A percentile compares a stretch with the other conserved stretches of the same genome.
phyloP scores from a whole-genome alignment of 2,113 vertebrate genomes.

The Rhizomys pruinosus region DNA sequence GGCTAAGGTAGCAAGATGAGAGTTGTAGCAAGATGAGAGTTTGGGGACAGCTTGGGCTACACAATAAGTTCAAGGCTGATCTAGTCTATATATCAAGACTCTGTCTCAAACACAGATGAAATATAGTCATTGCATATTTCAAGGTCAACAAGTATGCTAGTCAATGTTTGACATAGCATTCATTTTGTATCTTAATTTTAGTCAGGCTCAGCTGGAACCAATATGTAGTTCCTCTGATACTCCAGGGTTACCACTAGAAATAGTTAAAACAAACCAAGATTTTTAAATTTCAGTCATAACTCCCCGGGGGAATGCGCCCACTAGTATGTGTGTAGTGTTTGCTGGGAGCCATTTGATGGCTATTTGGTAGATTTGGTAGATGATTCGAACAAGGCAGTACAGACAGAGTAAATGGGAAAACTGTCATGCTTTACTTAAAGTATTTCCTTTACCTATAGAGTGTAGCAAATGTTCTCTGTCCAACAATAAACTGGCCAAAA shows the following conservation, averaged over 20 bases:
- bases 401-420: conserved; percentile 36
- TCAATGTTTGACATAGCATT: no score
- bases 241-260: background rate
- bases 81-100: background rate
- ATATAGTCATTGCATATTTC: background rate
- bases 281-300: conserved; percentile 30
- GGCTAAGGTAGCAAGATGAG: background rate
- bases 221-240: background rate
- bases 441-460: conserved; percentile 42
- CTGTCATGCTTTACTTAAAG: background rate
- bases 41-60: background rate
- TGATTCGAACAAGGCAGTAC: background rate
- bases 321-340: background rate
- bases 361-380: background rate
- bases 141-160: conserved; percentile 49
- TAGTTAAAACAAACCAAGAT: conserved; percentile 24
- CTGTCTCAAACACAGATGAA: background rate
- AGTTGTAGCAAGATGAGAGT: no score
- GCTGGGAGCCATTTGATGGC: background rate
- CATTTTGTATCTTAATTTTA: conserved; percentile 42
- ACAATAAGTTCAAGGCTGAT: background rate
- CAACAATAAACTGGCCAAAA: conserved; percentile 20
- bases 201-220: background rate
- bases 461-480: background rate
- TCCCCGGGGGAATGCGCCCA: background rate